Evolutionary conservation across 2,888 invertebrate genomes (phyloP).

Genomic region (Strigamia transsilvanica): DNA sequence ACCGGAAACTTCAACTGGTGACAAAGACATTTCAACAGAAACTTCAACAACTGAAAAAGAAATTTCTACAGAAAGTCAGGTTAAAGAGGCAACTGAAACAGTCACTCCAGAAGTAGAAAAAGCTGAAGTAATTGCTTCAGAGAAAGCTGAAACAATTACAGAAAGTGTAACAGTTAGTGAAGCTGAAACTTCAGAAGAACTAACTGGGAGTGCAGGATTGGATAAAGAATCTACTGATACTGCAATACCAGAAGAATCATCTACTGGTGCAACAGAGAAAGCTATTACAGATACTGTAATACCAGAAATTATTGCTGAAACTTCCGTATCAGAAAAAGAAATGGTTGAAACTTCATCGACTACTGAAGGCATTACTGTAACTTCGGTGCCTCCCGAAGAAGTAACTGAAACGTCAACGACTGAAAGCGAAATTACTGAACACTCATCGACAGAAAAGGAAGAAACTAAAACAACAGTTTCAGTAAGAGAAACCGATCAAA

Average conservation of each 20-base stretch:
- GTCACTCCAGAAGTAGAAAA: constrained; percentile 13
- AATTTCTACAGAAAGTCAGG: background rate
- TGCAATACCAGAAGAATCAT: background rate
- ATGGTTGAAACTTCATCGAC: background rate
- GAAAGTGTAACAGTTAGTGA: background rate
- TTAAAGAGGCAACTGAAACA: background rate
- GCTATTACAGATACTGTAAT: background rate
- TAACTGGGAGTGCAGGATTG: too few relatives aligned
- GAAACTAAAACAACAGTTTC: constrained; percentile 24
- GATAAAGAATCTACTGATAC: background rate
- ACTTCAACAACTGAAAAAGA: background rate
- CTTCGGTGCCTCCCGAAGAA: background rate
- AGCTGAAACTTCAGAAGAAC: background rate
- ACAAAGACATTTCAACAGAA: background rate
- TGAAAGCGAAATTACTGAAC: too few relatives aligned
- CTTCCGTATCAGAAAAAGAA: background rate
- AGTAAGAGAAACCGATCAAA: background rate
- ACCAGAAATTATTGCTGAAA: background rate
- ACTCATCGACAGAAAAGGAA: background rate
- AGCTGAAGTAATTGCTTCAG: constrained; percentile 23
- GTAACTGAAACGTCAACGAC: background rate
- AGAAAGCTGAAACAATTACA: background rate
- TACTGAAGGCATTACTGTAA: too few relatives aligned
- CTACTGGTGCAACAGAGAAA: background rate
- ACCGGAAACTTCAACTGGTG: background rate